Conservation (phyloP, 2,113 vertebrate species). For the Pteropus alecto region DNA sequence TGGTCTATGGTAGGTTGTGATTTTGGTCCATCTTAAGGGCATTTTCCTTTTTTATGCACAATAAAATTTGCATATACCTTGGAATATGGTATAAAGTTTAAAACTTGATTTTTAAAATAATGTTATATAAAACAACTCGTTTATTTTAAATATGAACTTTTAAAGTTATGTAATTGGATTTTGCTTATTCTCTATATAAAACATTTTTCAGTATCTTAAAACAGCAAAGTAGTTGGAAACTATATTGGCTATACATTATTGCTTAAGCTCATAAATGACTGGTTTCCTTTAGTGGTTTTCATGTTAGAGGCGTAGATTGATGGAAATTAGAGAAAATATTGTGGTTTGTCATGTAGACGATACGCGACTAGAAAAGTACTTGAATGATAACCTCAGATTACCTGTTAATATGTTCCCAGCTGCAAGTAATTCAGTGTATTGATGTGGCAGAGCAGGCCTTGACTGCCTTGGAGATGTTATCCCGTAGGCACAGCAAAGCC, state of each 20-base stretch:
- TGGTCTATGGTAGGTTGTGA: not conserved
- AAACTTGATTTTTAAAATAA: not conserved
- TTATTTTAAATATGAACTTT: not conserved
- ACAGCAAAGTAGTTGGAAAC: not conserved
- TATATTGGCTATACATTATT: not conserved
- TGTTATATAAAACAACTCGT: not conserved
- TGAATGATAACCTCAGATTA: not conserved
- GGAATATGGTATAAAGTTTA: not conserved
- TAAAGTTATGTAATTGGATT: not conserved
- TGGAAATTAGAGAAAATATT: not conserved
- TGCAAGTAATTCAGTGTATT: conserved; percentile 99
- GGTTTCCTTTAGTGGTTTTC: not conserved
- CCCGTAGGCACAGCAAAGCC: conserved; percentile 98
- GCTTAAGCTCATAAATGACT: not conserved
- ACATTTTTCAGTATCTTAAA: not conserved
- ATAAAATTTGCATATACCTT: not conserved
- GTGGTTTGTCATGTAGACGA: not conserved
- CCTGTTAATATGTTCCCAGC: conserved; percentile 81
- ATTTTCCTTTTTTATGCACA: not conserved
- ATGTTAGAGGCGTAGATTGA: not conserved
- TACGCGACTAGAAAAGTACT: not conserved
- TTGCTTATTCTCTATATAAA: not conserved
- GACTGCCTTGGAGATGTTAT: conserved; percentile 98
- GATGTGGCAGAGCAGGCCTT: conserved; percentile 98
- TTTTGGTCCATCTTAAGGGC: not conserved